These are phyloP conservation scores for Andrena bicolor DNA, from an alignment of 2,888 invertebrate species.

Conservation along the genomic window DNA sequence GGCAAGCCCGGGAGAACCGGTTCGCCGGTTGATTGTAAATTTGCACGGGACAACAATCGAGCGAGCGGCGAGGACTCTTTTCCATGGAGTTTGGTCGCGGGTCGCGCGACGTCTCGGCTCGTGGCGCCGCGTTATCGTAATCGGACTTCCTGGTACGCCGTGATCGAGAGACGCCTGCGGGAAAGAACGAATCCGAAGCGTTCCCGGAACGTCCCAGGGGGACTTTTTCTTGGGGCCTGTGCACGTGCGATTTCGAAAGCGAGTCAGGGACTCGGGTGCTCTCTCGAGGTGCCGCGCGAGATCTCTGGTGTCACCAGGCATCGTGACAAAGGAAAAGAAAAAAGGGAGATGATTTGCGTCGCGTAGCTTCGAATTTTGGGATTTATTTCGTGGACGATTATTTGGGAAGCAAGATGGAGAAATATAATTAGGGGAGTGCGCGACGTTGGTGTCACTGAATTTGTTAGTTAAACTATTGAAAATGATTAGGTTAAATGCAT, in stretches of 20 bases:
- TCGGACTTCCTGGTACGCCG: constrained; percentile 73
- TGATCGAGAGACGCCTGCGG: constrained; percentile 54
- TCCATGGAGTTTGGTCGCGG: constrained; percentile 33
- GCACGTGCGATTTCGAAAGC: constrained; percentile 27
- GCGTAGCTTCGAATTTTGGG: too few species aligned
- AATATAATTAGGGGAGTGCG: too few species aligned
- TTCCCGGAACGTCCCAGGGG: constrained; percentile 66
- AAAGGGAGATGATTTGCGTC: too few species aligned
- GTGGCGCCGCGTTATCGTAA: constrained; percentile 75
- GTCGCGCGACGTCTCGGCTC: constrained; percentile 40
- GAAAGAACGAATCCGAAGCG: constrained; percentile 65
- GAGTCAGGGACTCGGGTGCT: background rate
- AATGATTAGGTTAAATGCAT: too few species aligned
- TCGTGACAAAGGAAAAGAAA: background rate
- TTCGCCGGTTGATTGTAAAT: constrained; percentile 11
- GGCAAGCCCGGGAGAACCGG: constrained; percentile 10
- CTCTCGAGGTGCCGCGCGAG: background rate
- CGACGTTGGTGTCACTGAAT: too few species aligned
- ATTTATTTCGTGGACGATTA: too few species aligned
- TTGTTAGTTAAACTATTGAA: too few species aligned
- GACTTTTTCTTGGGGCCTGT: constrained; percentile 28
- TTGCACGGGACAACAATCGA: constrained; percentile 20
- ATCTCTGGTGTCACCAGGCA: background rate
- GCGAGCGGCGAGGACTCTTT: constrained; percentile 20
- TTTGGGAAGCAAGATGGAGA: too few species aligned